Percentiles rank a stretch among this genome's conserved stretches.
These are phyloP conservation scores for Diarsia rubi DNA, from an alignment of 2,888 invertebrate species.

Conservation along the genomic window DNA sequence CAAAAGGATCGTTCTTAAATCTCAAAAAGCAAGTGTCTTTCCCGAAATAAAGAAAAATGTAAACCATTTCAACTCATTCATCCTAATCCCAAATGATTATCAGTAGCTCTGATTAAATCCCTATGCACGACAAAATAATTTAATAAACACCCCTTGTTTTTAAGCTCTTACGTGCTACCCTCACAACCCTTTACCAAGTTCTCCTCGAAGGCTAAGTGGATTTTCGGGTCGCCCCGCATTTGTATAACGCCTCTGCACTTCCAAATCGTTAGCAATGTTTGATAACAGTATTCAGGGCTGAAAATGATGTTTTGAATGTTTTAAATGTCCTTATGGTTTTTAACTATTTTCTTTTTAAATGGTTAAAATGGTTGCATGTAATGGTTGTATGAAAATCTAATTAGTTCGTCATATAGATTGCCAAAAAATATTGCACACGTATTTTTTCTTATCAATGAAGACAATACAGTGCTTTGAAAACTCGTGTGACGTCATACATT, in stretches of 20 bases:
- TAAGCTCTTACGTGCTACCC: constrained; percentile 64
- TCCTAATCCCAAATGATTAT: constrained; percentile 50
- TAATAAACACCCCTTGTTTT: constrained; percentile 69
- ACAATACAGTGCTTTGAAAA: too few relatives aligned
- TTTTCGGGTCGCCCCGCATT: constrained; percentile 87
- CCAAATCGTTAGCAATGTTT: constrained; percentile 81
- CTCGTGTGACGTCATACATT: too few relatives aligned
- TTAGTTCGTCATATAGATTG: too few relatives aligned
- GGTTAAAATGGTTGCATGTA: not conserved
- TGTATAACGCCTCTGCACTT: constrained; percentile 85
- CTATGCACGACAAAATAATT: constrained; percentile 61
- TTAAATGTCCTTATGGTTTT: not conserved
- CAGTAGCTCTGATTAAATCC: constrained; percentile 59
- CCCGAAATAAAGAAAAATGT: not conserved
- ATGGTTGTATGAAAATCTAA: too few relatives aligned
- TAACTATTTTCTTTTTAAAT: not conserved
- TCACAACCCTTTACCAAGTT: constrained; percentile 74
- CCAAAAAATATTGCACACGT: too few relatives aligned
- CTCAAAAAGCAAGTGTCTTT: not conserved
- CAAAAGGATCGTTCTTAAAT: not conserved
- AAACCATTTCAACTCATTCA: constrained; percentile 15
- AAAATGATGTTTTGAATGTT: not conserved
- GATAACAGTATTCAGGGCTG: constrained; percentile 69
- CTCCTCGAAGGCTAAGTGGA: constrained; percentile 84
- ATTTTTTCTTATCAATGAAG: too few relatives aligned